Evolutionary conservation across 1,140 invertebrate species (phyloP).

Genomic region (Orius insidiosus): DNA sequence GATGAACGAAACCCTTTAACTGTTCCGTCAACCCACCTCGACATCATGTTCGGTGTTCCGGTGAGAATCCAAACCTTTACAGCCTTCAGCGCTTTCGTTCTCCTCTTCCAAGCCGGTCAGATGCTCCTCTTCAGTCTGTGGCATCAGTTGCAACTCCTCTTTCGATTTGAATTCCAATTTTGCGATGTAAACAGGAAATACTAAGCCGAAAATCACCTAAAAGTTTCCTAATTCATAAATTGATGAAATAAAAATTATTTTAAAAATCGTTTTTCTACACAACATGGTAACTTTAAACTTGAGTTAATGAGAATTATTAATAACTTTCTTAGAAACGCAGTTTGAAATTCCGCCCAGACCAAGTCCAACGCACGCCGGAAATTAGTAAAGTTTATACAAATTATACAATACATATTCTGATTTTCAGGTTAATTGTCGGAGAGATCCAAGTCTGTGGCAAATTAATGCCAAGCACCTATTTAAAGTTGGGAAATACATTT

Average conservation of each 20-base stretch:
- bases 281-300: no score
- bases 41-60: constrained; percentile 39
- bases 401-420: no score
- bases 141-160: constrained; percentile 90
- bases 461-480: no score
- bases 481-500: no score
- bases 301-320: no score
- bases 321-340: not conserved
- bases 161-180: constrained; percentile 90
- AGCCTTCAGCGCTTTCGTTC: constrained; percentile 39
- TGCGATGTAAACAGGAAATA: constrained; percentile 74
- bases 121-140: constrained; percentile 92
- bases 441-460: no score
- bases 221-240: not conserved
- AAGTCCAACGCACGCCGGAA: no score
- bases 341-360: no score
- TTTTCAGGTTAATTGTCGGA: no score
- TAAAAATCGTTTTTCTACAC: no score
- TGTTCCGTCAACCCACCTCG: constrained; percentile 44
- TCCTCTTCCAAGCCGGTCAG: constrained; percentile 41
- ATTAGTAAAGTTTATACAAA: no score
- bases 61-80: constrained; percentile 23
- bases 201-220: constrained; percentile 76
- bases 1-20: not conserved
- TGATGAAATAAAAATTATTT: no score